Conservation (phyloP, 1,140 invertebrate genomes). For the Cotesia typhae region DNA sequence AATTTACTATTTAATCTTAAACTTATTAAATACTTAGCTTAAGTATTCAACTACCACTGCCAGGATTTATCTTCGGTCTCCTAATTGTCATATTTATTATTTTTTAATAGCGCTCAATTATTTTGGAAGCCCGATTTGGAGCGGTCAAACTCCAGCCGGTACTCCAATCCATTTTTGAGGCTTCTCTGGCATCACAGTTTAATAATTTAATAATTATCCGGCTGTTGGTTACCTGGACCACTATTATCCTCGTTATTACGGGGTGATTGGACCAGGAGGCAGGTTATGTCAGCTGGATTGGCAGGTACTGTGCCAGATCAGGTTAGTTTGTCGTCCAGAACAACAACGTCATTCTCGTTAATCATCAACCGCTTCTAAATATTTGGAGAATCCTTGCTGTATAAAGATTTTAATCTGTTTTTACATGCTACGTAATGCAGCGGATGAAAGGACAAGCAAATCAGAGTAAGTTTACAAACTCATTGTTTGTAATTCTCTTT, state of each 20-base stretch:
- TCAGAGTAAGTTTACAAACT: slow-evolving; percentile 56
- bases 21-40: no score
- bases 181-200: no score
- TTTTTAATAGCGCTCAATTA: no score
- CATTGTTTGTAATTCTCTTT: background rate
- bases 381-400: background rate
- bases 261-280: slow-evolving; percentile 44
- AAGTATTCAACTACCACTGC: no score
- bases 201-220: no score
- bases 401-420: slow-evolving; percentile 50
- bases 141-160: no score
- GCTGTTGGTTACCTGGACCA: background rate
- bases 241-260: slow-evolving; percentile 2
- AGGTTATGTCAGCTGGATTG: slow-evolving; percentile 65
- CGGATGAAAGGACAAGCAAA: slow-evolving; percentile 90
- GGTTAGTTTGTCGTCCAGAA: slow-evolving; percentile 55
- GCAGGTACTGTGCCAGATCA: slow-evolving; percentile 62
- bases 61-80: no score
- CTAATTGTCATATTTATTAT: no score
- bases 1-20: background rate
- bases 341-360: slow-evolving; percentile 15
- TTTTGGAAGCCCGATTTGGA: no score
- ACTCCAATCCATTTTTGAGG: no score
- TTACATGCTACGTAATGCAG: slow-evolving; percentile 71
- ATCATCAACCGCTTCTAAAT: background rate